A percentile compares a stretch with the other conserved stretches of the same genome.
Conservation (phyloP, 2,888 invertebrate species). For the Zootermopsis nevadensis region DNA sequence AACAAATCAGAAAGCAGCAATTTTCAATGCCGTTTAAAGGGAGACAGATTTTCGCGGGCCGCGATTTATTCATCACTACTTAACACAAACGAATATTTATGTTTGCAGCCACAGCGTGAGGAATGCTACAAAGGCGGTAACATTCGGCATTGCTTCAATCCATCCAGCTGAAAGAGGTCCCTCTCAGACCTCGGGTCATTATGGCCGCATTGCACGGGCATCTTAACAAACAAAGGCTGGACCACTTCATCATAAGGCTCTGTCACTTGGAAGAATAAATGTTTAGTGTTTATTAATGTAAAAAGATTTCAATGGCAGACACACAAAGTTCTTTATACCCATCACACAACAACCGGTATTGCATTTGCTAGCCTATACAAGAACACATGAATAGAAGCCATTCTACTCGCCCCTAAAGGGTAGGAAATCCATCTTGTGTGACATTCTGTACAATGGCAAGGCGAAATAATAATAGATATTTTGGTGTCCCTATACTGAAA, state of each 20-base stretch:
- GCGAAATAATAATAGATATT: constrained; percentile 35
- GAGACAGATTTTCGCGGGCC: too few species aligned
- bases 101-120: too few species aligned
- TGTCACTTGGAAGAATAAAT: constrained; percentile 52
- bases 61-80: too few species aligned
- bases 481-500: constrained; percentile 16
- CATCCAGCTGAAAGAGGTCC: neutral
- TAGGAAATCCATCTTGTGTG: constrained; percentile 35
- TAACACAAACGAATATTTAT: too few species aligned
- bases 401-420: constrained; percentile 12
- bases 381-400: neutral
- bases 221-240: constrained; percentile 11
- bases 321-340: constrained; percentile 3
- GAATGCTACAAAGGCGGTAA: too few species aligned
- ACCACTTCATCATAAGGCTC: constrained; percentile 49
- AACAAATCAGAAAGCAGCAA: too few species aligned
- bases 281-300: constrained; percentile 53
- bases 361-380: neutral
- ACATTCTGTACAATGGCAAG: constrained; percentile 15
- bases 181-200: neutral
- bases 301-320: constrained; percentile 40
- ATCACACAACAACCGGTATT: constrained; percentile 1
- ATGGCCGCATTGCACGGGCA: neutral
- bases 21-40: too few species aligned
- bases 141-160: neutral